Evolutionary conservation across 2,113 vertebrate genomes (phyloP).

Genomic region (Panthera leo): DNA sequence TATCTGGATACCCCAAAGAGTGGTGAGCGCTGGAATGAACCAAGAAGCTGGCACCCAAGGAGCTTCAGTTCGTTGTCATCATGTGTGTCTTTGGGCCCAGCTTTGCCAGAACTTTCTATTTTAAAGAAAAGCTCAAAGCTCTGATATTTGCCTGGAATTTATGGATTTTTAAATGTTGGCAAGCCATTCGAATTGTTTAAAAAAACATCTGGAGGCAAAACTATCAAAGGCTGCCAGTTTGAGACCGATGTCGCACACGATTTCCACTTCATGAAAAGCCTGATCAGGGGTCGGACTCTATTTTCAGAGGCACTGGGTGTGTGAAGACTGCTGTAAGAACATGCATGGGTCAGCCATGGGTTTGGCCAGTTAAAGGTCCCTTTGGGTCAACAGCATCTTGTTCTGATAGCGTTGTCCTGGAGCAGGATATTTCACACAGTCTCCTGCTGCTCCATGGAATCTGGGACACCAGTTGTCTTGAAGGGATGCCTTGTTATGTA

Average conservation of each 20-base stretch:
- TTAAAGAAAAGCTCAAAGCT: neutral
- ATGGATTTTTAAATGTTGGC: neutral
- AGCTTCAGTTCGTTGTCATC: neutral
- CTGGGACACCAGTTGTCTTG: neutral
- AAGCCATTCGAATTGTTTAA: neutral
- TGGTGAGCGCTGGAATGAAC: neutral
- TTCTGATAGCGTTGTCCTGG: neutral
- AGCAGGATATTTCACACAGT: slow-evolving; percentile 60
- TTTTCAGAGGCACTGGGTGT: neutral
- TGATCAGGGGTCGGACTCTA: neutral
- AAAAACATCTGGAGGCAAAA: neutral
- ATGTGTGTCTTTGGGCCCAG: neutral
- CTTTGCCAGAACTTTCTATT: neutral
- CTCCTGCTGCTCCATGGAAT: slow-evolving; percentile 52
- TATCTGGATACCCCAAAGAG: no score
- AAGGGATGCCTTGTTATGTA: neutral
- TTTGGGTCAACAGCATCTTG: neutral
- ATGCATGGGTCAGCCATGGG: neutral
- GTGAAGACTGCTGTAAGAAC: neutral
- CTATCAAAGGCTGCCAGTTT: neutral
- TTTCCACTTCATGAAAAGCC: slow-evolving; percentile 30
- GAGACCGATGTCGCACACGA: neutral
- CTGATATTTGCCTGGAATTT: neutral
- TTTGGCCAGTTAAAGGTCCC: neutral
- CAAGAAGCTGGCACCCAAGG: neutral